Evolutionary conservation across 2,113 vertebrate species (phyloP).

Genomic region (Artemisiospiza belli): DNA sequence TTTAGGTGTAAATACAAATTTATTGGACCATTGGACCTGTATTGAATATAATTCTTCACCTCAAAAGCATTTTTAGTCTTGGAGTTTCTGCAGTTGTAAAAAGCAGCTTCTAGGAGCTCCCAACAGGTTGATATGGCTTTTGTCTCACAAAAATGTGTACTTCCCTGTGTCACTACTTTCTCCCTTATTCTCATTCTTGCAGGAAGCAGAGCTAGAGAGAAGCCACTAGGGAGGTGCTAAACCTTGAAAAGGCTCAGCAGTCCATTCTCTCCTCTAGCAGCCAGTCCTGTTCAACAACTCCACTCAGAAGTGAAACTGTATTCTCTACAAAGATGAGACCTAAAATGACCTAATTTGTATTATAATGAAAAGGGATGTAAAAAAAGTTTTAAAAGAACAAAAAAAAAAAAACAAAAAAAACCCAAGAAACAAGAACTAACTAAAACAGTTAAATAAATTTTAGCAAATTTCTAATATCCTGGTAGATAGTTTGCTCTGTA

Average conservation of each 20-base stretch:
- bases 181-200: not conserved
- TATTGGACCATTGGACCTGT: too few species aligned
- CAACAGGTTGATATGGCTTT: not conserved
- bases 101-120: not conserved
- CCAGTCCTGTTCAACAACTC: not conserved
- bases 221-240: not conserved
- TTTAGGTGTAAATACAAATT: not conserved
- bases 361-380: not conserved
- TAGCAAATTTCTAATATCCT: not conserved
- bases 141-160: not conserved
- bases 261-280: not conserved
- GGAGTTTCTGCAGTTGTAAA: not conserved
- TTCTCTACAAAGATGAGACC: not conserved
- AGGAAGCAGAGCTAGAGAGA: not conserved
- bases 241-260: not conserved
- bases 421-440: not conserved
- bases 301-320: not conserved
- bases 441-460: not conserved
- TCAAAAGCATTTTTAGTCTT: not conserved
- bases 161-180: not conserved
- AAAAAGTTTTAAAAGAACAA: fast-evolving
- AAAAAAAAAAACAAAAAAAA: not conserved
- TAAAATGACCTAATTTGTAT: not conserved
- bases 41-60: not conserved
- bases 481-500: not conserved